A percentile compares a stretch with the other conserved stretches of the same genome.
These are phyloP conservation scores for Omphaloscelis lunosa DNA, from an alignment of 2,888 invertebrate species.

Conservation along the genomic window DNA sequence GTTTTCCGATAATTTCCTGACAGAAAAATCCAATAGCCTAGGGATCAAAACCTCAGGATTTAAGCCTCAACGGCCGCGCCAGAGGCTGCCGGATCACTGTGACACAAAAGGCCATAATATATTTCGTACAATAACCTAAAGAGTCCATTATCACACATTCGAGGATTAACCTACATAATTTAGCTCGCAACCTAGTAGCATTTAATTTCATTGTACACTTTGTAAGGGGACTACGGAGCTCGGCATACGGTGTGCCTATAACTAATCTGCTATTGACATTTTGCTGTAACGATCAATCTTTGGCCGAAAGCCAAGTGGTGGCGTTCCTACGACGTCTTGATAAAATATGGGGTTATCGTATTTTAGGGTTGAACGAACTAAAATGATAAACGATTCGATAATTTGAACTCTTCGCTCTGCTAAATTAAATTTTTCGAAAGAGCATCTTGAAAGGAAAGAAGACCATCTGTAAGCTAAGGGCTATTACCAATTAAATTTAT, in stretches of 20 bases:
- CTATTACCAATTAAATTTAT: not conserved
- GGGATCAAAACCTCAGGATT: constrained; percentile 14
- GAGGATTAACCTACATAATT: constrained; percentile 61
- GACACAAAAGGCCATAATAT: constrained; percentile 9
- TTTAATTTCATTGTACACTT: constrained; percentile 63
- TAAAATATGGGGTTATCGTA: constrained; percentile 64
- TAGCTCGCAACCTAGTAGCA: constrained; percentile 49
- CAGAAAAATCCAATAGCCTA: not conserved
- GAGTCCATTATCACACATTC: constrained; percentile 33
- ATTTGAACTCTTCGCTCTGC: not conserved
- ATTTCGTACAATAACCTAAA: constrained; percentile 17
- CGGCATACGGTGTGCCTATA: constrained; percentile 48
- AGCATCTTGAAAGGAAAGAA: not conserved
- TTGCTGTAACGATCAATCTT: constrained; percentile 79
- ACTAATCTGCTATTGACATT: constrained; percentile 83
- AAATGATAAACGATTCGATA: constrained; percentile 55
- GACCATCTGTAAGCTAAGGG: not conserved
- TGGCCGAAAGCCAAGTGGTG: constrained; percentile 78
- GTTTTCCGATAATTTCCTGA: not conserved
- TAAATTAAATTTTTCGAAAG: not conserved
- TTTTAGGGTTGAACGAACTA: constrained; percentile 53
- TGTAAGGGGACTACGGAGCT: constrained; percentile 33
- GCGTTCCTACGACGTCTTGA: constrained; percentile 44
- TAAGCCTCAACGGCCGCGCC: not conserved
- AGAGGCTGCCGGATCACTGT: constrained; percentile 10